Base-by-base conservation (phyloP, 2,888 invertebrate species). In the Lottia gigantea region DNA sequence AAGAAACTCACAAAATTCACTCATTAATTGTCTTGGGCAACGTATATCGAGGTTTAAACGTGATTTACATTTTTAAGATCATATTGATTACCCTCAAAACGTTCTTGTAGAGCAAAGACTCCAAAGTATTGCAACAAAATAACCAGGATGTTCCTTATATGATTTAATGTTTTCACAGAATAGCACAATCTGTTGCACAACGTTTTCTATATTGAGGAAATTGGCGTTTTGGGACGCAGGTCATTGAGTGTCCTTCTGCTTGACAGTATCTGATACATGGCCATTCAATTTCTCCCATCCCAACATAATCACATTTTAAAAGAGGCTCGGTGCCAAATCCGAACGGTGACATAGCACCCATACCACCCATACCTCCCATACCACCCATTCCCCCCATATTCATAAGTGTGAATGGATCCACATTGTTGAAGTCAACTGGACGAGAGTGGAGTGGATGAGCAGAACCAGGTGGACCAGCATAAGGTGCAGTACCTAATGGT, bases 361-460 rank as follows among this genome's bases (percentile, higher is more conserved):
- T 61, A 14, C 55, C 67, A 8, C 62, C 62, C 70, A 19, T 61
- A 6, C 62, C 55, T n/a, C 46, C 19, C 68, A 68, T 68, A 1
- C 16, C 46, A 23, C 68, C 64, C 46, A 64, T n/a, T 1, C 64
- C 64, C 6, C 65, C 70, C 19, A 65, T 19, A 16, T 45, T 46
- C 66, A 66, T 63, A 8, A 61, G 14, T 55, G 55, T 23, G 19
- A 55, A 55, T 12, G 55, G 55, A 15, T 55, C 55, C 55, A 55
- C 23, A 3, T 23, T 11, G 55, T 55, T 55, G 23, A 55, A 55
- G 23, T 55, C 23, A 23, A 55, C 55, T 11, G 55, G 55, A 11
- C 23, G 11, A 23, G 19, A 23, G 23, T 55, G 55, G 12, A 55
- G 19, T 23, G 55, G 55, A 23, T 55, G 55, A 23, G 55, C 55